These are phyloP conservation scores for Papilio demoleus DNA, from an alignment of 2,888 invertebrate genomes.

Conservation along the genomic window DNA sequence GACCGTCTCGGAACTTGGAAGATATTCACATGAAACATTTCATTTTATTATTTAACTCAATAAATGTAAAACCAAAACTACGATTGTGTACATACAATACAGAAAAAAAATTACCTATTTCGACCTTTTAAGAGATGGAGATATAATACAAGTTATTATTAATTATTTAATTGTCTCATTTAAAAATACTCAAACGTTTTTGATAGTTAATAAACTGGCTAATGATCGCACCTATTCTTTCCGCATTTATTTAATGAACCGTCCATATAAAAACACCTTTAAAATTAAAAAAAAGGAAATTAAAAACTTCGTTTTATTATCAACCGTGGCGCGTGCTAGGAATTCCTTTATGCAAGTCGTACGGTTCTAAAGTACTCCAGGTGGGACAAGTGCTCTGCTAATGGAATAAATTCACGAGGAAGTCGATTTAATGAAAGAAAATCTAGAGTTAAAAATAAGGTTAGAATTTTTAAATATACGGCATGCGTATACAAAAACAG, in stretches of 20 bases:
- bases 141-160: too few relatives aligned
- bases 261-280: too few relatives aligned
- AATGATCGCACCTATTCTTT: too few relatives aligned
- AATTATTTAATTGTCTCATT: too few relatives aligned
- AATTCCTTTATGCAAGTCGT: constrained; percentile 26
- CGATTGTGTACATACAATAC: too few relatives aligned
- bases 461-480: background rate
- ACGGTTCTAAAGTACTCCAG: constrained; percentile 21
- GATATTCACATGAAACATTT: constrained; percentile 17
- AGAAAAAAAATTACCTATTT: too few relatives aligned
- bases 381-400: constrained; percentile 19
- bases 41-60: background rate
- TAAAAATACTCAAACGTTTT: too few relatives aligned
- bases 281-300: background rate
- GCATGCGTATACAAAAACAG: too few relatives aligned
- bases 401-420: constrained; percentile 15
- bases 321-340: constrained; percentile 21
- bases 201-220: too few relatives aligned
- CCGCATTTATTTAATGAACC: too few relatives aligned
- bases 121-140: too few relatives aligned
- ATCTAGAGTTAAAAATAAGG: background rate
- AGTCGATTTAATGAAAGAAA: background rate
- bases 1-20: constrained; percentile 9
- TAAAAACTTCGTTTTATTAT: constrained; percentile 34
- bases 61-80: too few relatives aligned